phyloP scores from a whole-genome alignment of 2,888 invertebrate genomes.

The Drosophila fulvimacula region DNA sequence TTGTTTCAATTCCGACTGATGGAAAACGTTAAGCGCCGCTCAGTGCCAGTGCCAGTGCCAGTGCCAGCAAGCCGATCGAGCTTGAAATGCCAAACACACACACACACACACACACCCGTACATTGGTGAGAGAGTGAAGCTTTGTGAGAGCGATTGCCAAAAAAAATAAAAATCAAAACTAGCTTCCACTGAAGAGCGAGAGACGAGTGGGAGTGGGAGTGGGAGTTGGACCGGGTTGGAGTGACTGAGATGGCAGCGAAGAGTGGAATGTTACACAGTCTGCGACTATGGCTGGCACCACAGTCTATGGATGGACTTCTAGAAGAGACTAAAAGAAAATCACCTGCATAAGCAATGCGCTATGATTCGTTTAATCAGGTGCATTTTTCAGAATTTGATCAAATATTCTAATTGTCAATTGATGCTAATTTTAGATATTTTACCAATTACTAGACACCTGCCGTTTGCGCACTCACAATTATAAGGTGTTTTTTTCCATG shows the following conservation, averaged over 20 bases:
- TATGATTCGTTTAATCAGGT: background rate
- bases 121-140: constrained; percentile 9
- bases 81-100: constrained; percentile 23
- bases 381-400: background rate
- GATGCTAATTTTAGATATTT: constrained; percentile 10
- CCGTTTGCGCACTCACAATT: constrained; percentile 2
- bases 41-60: constrained; percentile 32
- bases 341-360: background rate
- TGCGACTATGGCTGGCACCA: background rate
- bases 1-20: constrained; percentile 75
- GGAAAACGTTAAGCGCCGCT: constrained; percentile 56
- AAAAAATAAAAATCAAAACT: constrained; percentile 16
- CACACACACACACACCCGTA: constrained; percentile 1
- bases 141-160: constrained; percentile 33
- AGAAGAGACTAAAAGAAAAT: constrained; percentile 10
- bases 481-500: background rate
- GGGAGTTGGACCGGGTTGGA: constrained; percentile 8
- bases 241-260: background rate
- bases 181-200: constrained; percentile 11
- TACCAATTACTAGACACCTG: background rate
- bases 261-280: constrained; percentile 8
- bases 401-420: too few relatives aligned
- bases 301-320: background rate
- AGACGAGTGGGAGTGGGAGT: constrained; percentile 31
- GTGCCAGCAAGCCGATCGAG: constrained; percentile 45